A percentile compares a stretch with the other conserved stretches of the same genome.
phyloP scores from a whole-genome alignment of 2,888 invertebrate genomes.

The Clanis bilineata region DNA sequence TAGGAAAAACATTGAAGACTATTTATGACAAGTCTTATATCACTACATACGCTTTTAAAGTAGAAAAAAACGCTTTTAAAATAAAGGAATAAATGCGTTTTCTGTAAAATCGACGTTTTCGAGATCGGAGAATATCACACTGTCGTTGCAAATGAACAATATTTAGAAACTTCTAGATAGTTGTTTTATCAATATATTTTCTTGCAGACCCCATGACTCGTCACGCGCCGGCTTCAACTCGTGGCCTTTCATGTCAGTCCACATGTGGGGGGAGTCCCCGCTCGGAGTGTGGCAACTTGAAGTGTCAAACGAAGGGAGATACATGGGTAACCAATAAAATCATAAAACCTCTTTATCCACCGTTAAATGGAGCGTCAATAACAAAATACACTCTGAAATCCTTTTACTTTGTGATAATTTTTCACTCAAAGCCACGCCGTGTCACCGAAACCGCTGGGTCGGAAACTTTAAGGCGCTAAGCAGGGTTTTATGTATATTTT shows the following conservation, averaged over 20 bases:
- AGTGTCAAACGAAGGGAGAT: conserved; percentile 96
- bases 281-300: conserved; percentile 97
- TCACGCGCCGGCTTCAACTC: conserved; percentile 96
- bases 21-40: no score
- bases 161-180: not conserved
- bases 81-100: no score
- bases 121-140: no score
- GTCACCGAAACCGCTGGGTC: conserved; percentile 9
- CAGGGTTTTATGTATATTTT: conserved; percentile 12
- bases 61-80: no score
- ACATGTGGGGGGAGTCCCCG: conserved; percentile 98
- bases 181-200: no score
- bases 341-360: conserved; percentile 20
- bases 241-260: conserved; percentile 99
- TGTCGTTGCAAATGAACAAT: no score
- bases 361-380: conserved; percentile 22
- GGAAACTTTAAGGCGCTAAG: conserved; percentile 9
- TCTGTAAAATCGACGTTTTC: no score
- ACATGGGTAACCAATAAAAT: conserved; percentile 85
- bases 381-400: conserved; percentile 22
- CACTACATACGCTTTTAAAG: no score
- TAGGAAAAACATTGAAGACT: no score
- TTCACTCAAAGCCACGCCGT: conserved; percentile 12
- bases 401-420: conserved; percentile 16
- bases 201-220: conserved; percentile 89